These are phyloP conservation scores for Rhinoptilus africanus DNA, from an alignment of 2,113 vertebrate genomes.

Conservation along the genomic window DNA sequence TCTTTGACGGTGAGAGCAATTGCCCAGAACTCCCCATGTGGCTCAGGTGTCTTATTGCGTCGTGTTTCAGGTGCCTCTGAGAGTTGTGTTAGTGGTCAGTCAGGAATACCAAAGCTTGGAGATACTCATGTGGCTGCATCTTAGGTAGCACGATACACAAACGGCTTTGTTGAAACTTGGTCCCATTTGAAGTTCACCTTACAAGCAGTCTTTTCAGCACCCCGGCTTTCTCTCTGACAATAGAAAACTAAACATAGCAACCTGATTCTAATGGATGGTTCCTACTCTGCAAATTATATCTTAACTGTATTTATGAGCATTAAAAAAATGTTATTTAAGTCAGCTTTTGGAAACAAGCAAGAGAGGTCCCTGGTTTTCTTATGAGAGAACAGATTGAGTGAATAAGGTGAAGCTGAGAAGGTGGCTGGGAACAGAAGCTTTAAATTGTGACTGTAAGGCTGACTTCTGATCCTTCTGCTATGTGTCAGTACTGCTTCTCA, in stretches of 20 bases:
- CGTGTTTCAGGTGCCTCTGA: not conserved
- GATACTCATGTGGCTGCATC: not conserved
- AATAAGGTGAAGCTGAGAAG: not conserved
- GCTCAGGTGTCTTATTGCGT: not conserved
- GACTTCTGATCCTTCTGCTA: constrained; percentile 11
- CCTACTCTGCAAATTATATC: not conserved
- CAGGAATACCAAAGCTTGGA: not conserved
- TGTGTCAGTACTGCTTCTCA: not conserved
- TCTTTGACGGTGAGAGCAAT: not conserved
- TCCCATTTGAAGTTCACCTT: not conserved
- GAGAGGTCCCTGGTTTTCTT: not conserved
- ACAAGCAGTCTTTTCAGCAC: not conserved
- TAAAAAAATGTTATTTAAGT: not conserved
- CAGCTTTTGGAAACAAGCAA: not conserved
- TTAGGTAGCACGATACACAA: not conserved
- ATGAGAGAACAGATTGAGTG: not conserved
- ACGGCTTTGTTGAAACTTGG: not conserved
- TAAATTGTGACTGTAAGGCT: not conserved
- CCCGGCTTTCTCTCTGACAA: not conserved
- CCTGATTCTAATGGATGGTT: not conserved
- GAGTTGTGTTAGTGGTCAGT: not conserved
- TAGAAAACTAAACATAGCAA: not conserved
- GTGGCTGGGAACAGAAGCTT: not conserved
- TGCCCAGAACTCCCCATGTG: not conserved
- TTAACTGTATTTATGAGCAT: not conserved